A percentile compares a stretch with the other conserved stretches of the same genome.
phyloP scores from a whole-genome alignment of 2,888 invertebrate species.

The Brassicogethes aeneus region DNA sequence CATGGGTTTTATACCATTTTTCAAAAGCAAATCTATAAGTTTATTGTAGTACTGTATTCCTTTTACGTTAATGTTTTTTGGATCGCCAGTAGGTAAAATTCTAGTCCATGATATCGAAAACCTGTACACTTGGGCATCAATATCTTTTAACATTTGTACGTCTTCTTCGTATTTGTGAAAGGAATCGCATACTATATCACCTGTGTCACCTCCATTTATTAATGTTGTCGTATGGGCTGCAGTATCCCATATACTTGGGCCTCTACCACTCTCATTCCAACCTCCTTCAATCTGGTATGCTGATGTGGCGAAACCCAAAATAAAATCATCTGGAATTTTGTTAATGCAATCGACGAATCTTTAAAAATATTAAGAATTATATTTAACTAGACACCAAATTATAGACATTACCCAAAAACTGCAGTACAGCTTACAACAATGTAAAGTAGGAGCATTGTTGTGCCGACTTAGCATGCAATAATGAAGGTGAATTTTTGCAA shows the following conservation, averaged over 20 bases:
- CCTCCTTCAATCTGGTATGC: conserved; percentile 17
- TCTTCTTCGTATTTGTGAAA: conserved; percentile 58
- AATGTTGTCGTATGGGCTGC: conserved; percentile 38
- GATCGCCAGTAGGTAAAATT: conserved; percentile 51
- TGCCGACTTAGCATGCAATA: no score
- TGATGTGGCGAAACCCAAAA: conserved; percentile 4
- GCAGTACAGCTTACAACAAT: no score
- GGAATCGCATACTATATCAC: conserved; percentile 57
- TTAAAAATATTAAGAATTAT: no score
- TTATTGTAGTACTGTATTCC: conserved; percentile 69
- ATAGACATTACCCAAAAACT: no score
- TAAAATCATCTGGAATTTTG: conserved; percentile 5
- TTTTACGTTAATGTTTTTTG: conserved; percentile 53
- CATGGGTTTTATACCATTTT: conserved; percentile 45
- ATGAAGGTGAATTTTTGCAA: no score
- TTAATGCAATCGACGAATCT: no score
- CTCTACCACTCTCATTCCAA: conserved; percentile 35
- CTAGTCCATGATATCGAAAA: conserved; percentile 26
- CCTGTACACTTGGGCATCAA: conserved; percentile 50
- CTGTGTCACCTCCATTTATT: conserved; percentile 48
- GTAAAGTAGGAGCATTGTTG: no score
- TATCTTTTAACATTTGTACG: conserved; percentile 45
- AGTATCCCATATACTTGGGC: conserved; percentile 45
- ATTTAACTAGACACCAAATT: no score
- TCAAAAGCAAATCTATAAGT: conserved; percentile 58